phyloP scores from a whole-genome alignment of 2,113 vertebrate genomes.

The Ariopsis seemanni region DNA sequence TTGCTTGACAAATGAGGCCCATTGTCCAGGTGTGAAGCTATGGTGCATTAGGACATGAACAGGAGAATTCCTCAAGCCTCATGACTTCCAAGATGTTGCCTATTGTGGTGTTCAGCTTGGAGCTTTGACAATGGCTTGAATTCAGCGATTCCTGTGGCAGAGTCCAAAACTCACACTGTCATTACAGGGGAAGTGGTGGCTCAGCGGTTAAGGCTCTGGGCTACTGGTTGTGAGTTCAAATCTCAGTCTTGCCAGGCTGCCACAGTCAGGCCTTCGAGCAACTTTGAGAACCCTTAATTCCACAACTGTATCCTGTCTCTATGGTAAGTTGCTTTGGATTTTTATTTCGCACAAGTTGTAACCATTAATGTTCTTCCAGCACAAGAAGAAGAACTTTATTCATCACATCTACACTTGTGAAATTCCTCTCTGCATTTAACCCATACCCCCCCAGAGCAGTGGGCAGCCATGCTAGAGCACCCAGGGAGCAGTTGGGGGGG shows the following conservation, averaged over 20 bases:
- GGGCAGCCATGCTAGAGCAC: too few relatives aligned
- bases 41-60: background rate
- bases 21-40: background rate
- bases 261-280: background rate
- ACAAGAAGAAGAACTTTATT: too few relatives aligned
- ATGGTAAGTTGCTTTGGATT: background rate
- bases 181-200: constrained; percentile 8
- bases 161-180: constrained; percentile 20
- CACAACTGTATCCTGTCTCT: background rate
- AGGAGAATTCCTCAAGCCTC: background rate
- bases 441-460: too few relatives aligned
- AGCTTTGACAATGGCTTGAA: background rate
- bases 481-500: too few relatives aligned
- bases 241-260: background rate
- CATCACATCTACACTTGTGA: too few relatives aligned
- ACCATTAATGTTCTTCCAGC: too few relatives aligned
- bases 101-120: constrained; percentile 25
- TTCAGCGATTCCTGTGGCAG: constrained; percentile 10
- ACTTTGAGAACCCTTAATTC: background rate
- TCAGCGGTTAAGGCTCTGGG: background rate
- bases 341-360: too few relatives aligned
- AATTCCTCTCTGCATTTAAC: too few relatives aligned
- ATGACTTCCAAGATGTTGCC: constrained; percentile 2
- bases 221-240: constrained; percentile 1
- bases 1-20: background rate